These are phyloP conservation scores for Microplitis manilae DNA, from an alignment of 2,888 invertebrate genomes.

Conservation along the genomic window DNA sequence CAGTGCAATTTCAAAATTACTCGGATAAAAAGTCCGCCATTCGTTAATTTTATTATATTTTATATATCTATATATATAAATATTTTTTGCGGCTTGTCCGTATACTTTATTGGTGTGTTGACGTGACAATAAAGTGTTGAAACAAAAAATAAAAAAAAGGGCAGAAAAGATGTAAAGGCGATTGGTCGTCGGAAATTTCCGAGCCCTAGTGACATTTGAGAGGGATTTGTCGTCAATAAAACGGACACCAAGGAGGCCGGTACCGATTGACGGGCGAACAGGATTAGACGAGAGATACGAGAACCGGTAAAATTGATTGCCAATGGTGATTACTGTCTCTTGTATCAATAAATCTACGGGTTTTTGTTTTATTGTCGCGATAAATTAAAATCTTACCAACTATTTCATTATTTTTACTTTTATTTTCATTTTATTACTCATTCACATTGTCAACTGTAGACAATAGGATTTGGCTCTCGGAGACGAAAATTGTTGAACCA, in stretches of 20 bases:
- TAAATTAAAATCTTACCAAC: conserved; percentile 3
- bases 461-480: conserved; percentile 30
- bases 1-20: no score
- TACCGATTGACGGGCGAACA: conserved; percentile 46
- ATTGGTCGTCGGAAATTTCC: conserved; percentile 17
- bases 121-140: not conserved
- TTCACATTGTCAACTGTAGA: not conserved
- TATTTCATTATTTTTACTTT: not conserved
- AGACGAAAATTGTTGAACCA: conserved; percentile 18
- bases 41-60: no score
- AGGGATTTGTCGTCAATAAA: conserved; percentile 55
- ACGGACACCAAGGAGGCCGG: conserved; percentile 39
- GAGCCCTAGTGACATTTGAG: conserved; percentile 47
- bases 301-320: conserved; percentile 21
- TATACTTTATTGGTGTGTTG: not conserved
- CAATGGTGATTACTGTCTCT: conserved; percentile 1
- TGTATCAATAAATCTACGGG: not conserved
- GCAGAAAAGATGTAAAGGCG: conserved; percentile 25
- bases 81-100: not conserved
- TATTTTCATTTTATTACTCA: not conserved
- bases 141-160: conserved; percentile 20
- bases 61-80: no score
- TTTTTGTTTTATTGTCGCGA: not conserved
- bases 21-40: no score
- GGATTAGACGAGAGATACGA: conserved; percentile 40